phyloP scores from a whole-genome alignment of 2,113 vertebrate species.

The Lota lota region DNA sequence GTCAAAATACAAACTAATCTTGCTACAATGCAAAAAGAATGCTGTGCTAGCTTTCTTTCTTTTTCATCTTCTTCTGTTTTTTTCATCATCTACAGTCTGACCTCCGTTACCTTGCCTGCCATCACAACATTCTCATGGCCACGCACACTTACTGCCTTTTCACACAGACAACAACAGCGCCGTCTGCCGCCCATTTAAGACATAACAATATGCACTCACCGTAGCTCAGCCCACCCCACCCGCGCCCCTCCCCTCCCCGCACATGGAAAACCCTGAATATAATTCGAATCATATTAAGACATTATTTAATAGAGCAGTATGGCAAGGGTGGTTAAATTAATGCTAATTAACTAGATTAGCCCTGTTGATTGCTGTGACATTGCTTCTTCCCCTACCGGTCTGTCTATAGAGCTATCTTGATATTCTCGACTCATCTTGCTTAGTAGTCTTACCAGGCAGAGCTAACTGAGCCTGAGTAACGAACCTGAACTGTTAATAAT shows the following conservation, averaged over 20 bases:
- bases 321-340: constrained; percentile 16
- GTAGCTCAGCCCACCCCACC: too few relatives aligned
- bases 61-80: background rate
- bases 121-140: too few relatives aligned
- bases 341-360: constrained; percentile 11
- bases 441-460: constrained; percentile 3
- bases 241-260: background rate
- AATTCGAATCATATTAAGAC: background rate
- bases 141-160: background rate
- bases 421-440: constrained; percentile 8
- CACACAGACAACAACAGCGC: constrained; percentile 54
- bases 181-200: constrained; percentile 40
- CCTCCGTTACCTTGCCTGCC: background rate
- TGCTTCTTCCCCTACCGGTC: background rate
- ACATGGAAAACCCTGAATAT: background rate
- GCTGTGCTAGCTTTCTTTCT: background rate
- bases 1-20: background rate
- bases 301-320: constrained; percentile 1
- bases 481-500: constrained; percentile 30
- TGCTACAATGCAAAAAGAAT: too few relatives aligned
- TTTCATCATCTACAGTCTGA: background rate
- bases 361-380: constrained; percentile 13
- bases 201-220: background rate
- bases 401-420: background rate
- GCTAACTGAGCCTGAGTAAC: constrained; percentile 36